phyloP scores from a whole-genome alignment of 2,888 invertebrate species.

The Drosophila neonasuta region DNA sequence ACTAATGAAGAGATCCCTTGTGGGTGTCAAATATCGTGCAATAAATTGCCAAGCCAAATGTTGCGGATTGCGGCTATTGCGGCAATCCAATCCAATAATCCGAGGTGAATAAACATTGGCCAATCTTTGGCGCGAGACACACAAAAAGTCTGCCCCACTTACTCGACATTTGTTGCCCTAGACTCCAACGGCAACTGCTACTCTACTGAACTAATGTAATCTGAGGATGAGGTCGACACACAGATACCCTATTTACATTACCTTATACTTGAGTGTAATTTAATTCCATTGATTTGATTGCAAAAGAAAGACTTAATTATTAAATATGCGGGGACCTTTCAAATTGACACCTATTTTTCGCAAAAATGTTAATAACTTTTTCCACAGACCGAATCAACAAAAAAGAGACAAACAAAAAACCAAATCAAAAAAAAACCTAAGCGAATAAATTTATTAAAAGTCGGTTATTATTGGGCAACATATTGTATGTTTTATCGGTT shows the following conservation, averaged over 20 bases:
- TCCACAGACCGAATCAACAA: background rate
- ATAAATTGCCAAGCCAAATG: conserved; percentile 1
- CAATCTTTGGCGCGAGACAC: conserved; percentile 15
- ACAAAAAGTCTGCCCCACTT: conserved; percentile 37
- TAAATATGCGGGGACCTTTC: background rate
- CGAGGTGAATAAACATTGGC: conserved; percentile 29
- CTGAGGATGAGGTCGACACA: conserved; percentile 6
- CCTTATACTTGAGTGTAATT: background rate
- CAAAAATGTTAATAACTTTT: conserved; percentile 3
- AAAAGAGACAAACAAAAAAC: background rate
- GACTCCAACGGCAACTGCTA: conserved; percentile 24
- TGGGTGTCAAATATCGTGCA: conserved; percentile 13
- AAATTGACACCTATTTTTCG: conserved; percentile 8
- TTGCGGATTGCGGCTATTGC: conserved; percentile 9
- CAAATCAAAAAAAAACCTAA: conserved; percentile 18
- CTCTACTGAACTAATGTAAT: background rate
- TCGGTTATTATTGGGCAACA: conserved; percentile 27
- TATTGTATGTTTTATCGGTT: conserved; percentile 29
- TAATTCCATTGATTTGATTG: background rate
- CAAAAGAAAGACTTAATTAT: conserved; percentile 1
- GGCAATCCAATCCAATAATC: conserved; percentile 27
- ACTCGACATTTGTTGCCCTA: conserved; percentile 16
- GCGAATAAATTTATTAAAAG: conserved; percentile 55
- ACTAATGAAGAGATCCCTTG: conserved; percentile 4
- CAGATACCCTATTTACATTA: conserved; percentile 28